A percentile compares a stretch with the other conserved stretches of the same genome.
Conservation (phyloP, 2,888 invertebrate species). For the Acrocyrtus sp. region DNA sequence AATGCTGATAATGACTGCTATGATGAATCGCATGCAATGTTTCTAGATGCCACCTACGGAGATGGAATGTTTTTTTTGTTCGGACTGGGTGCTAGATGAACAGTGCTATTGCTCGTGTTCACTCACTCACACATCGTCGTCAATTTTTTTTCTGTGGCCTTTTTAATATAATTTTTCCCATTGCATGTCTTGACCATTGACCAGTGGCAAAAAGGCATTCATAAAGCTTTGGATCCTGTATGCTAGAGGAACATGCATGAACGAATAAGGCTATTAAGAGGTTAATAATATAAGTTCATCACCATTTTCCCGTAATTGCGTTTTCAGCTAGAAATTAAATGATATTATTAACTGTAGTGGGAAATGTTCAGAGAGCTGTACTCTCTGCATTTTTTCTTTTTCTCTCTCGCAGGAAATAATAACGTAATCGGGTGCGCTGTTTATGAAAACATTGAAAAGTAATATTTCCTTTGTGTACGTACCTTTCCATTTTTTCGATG, state of each 20-base stretch:
- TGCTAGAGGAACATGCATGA: too few species aligned
- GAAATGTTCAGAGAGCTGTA: neutral
- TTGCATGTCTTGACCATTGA: constrained; percentile 22
- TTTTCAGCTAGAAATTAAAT: constrained; percentile 18
- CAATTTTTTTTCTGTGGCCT: neutral
- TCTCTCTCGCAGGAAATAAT: neutral
- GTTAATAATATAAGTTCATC: too few species aligned
- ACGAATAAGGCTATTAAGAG: too few species aligned
- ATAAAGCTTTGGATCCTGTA: too few species aligned
- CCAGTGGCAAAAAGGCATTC: too few species aligned
- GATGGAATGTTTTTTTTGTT: constrained; percentile 30
- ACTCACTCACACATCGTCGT: neutral
- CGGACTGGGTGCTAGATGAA: constrained; percentile 11
- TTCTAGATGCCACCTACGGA: constrained; percentile 47
- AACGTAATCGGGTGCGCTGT: neutral
- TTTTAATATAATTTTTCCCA: constrained; percentile 32
- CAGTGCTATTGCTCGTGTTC: neutral
- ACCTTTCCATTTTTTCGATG: too few species aligned
- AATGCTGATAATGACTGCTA: constrained; percentile 50
- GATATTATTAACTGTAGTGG: constrained; percentile 24
- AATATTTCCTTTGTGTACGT: too few species aligned
- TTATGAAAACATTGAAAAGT: neutral
- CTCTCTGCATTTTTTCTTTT: too few species aligned
- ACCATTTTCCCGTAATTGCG: constrained; percentile 16
- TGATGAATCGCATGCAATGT: constrained; percentile 48